Percentiles rank a stretch among this genome's conserved stretches.
Conservation (phyloP, 2,113 vertebrate species). For the Ascaphus truei region DNA sequence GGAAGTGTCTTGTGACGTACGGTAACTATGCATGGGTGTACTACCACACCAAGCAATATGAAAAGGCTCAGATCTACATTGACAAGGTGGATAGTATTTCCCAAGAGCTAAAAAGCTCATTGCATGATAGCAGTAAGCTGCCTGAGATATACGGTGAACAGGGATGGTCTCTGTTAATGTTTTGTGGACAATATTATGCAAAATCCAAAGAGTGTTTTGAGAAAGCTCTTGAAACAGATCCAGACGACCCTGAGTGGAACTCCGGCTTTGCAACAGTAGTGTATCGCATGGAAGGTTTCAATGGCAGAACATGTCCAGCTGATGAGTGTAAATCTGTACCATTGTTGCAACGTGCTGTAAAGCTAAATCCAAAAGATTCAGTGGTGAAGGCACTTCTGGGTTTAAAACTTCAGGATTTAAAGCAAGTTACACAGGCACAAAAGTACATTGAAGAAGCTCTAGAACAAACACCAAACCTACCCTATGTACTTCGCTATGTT, state of each 20-base stretch:
- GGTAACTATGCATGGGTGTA: constrained; percentile 71
- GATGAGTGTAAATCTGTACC: too few species aligned
- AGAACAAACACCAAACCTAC: constrained; percentile 47
- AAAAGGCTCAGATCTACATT: constrained; percentile 49
- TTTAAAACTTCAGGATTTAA: constrained; percentile 55
- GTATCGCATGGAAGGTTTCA: constrained; percentile 62
- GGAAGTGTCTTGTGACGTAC: constrained; percentile 62
- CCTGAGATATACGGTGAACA: constrained; percentile 62
- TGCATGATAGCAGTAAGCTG: constrained; percentile 32
- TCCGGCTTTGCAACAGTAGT: constrained; percentile 58
- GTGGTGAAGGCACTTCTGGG: constrained; percentile 59
- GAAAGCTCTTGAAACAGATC: constrained; percentile 59
- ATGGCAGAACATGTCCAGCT: too few species aligned
- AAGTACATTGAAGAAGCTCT: constrained; percentile 47
- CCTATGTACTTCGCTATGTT: constrained; percentile 59
- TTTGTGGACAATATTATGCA: constrained; percentile 50
- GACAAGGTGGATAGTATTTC: constrained; percentile 51
- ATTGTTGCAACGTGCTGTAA: constrained; percentile 55
- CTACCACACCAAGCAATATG: constrained; percentile 51
- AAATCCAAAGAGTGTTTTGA: constrained; percentile 61
- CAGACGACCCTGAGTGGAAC: constrained; percentile 61
- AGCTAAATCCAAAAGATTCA: constrained; percentile 53
- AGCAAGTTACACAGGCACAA: constrained; percentile 44
- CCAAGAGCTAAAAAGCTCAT: constrained; percentile 31
- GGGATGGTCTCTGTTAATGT: constrained; percentile 65